Conservation (phyloP, 2,797 vertebrate species). For the Dromococcyx pavoninus region DNA sequence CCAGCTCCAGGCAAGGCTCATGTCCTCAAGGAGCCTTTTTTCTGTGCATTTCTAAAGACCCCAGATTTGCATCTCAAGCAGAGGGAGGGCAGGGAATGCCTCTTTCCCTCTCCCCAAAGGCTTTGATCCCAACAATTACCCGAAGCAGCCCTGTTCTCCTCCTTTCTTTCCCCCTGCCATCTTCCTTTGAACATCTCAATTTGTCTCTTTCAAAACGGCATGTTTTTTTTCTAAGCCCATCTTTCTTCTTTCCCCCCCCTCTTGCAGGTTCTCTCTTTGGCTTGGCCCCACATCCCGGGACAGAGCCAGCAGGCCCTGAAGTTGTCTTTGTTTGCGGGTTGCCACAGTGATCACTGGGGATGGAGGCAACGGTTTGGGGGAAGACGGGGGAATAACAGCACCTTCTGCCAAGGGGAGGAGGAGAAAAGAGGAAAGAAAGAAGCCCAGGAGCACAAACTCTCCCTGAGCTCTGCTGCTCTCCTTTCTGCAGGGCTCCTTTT, state of each 20-base stretch:
- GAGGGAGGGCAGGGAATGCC: slow-evolving; percentile 35
- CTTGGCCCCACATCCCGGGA: neutral
- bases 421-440: slow-evolving; percentile 2
- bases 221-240: slow-evolving; percentile 15
- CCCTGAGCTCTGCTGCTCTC: neutral
- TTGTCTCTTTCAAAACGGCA: slow-evolving; percentile 41
- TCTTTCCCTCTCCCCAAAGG: slow-evolving; percentile 25
- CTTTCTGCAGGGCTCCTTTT: neutral
- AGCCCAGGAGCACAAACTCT: neutral
- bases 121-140: slow-evolving; percentile 58
- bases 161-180: slow-evolving; percentile 31
- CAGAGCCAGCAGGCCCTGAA: slow-evolving; percentile 15
- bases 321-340: slow-evolving; percentile 30
- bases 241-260: slow-evolving; percentile 46
- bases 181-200: slow-evolving; percentile 68
- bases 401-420: slow-evolving; percentile 36
- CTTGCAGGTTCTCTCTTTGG: slow-evolving; percentile 4
- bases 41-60: slow-evolving; percentile 45
- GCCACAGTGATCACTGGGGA: slow-evolving; percentile 33
- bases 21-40: neutral
- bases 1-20: neutral
- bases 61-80: slow-evolving; percentile 62
- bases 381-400: neutral
- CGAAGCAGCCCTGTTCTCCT: neutral
- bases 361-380: neutral